Conservation (phyloP, 2,113 vertebrate genomes). For the Raja brachyura region DNA sequence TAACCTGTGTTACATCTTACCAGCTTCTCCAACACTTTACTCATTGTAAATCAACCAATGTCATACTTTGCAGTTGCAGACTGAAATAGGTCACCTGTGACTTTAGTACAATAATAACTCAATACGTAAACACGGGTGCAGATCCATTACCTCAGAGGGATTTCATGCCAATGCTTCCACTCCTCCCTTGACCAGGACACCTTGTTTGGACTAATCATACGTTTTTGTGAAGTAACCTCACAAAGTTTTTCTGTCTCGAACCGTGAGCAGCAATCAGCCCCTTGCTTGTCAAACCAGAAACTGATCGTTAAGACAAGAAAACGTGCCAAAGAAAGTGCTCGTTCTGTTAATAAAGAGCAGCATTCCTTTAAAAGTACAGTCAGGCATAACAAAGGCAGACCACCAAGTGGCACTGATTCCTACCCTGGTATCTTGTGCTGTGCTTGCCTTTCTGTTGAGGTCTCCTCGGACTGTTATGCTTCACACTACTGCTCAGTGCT, state of each 20-base stretch:
- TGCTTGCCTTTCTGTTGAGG: constrained; percentile 11
- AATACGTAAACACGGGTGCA: constrained; percentile 6
- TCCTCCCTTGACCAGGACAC: not conserved
- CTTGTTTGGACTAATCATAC: not conserved
- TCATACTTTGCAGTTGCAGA: not conserved
- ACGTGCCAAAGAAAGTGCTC: not conserved
- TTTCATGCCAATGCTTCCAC: not conserved
- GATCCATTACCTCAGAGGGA: not conserved
- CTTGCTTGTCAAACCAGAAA: not conserved
- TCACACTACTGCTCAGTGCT: constrained; percentile 40
- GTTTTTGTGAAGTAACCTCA: not conserved
- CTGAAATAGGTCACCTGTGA: constrained; percentile 21
- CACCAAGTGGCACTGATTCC: not conserved
- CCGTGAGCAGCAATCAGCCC: not conserved
- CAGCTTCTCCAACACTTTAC: not conserved
- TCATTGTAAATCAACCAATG: not conserved
- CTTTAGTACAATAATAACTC: not conserved
- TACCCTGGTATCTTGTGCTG: constrained; percentile 35
- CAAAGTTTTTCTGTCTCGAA: not conserved
- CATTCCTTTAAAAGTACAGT: constrained; percentile 14
- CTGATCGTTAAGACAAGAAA: not conserved
- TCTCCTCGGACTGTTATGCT: constrained; percentile 40
- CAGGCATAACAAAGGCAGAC: not conserved
- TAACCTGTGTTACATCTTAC: not conserved
- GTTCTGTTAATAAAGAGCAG: not conserved